phyloP scores from a whole-genome alignment of 2,113 vertebrate genomes.

The Hemiscyllium ocellatum region DNA sequence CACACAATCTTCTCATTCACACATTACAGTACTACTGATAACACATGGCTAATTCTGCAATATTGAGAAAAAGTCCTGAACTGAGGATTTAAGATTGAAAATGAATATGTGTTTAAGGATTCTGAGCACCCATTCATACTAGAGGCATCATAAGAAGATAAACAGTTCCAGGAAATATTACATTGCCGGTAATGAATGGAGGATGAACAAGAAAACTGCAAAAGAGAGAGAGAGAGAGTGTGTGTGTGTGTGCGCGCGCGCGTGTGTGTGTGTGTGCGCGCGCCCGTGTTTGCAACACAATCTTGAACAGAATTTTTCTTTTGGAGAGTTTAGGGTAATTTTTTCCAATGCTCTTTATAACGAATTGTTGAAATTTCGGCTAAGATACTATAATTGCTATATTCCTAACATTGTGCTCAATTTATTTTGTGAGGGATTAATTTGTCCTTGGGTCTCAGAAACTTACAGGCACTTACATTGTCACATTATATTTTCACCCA shows the following conservation, averaged over 20 bases:
- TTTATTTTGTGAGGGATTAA: neutral
- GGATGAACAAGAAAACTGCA: no score
- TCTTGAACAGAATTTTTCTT: neutral
- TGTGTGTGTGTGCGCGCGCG: neutral
- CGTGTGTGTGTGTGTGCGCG: no score
- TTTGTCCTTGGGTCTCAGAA: neutral
- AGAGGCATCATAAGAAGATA: neutral
- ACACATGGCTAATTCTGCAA: neutral
- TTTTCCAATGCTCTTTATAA: neutral
- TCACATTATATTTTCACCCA: neutral
- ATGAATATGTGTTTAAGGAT: neutral
- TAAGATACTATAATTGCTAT: neutral
- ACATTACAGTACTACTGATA: neutral
- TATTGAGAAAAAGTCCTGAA: neutral
- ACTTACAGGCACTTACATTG: neutral
- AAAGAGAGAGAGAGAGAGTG: neutral
- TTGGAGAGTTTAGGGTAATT: neutral
- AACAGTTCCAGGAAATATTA: neutral
- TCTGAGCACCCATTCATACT: neutral
- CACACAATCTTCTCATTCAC: neutral
- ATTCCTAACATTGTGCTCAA: neutral
- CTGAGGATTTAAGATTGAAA: neutral
- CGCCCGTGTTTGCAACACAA: neutral
- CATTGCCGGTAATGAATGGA: neutral
- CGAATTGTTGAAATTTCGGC: neutral